phyloP scores from a whole-genome alignment of 2,113 vertebrate species.

The Monopterus albus region DNA sequence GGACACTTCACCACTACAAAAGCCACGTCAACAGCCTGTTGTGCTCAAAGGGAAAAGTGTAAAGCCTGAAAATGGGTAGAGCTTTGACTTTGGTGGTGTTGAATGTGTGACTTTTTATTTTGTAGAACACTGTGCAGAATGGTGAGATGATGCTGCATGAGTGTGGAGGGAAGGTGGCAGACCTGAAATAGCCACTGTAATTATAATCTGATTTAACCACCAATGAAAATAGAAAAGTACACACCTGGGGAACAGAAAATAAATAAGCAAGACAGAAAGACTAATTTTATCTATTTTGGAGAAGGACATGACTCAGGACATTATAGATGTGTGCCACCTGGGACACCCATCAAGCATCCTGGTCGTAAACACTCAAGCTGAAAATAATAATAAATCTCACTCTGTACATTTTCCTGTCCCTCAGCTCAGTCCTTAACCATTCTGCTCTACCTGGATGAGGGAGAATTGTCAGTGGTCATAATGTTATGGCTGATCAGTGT shows the following conservation, averaged over 20 bases:
- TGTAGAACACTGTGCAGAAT: neutral
- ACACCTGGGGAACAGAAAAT: neutral
- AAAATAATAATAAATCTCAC: slow-evolving; percentile 47
- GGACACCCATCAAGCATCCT: too few relatives aligned
- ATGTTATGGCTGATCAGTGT: too few relatives aligned
- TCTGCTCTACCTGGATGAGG: slow-evolving; percentile 8
- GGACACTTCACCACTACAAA: too few relatives aligned
- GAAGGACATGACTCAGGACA: neutral
- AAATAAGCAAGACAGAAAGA: neutral
- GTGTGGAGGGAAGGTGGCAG: neutral
- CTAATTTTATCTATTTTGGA: neutral
- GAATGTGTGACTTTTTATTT: neutral
- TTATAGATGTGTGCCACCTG: neutral
- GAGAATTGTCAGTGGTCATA: too few relatives aligned
- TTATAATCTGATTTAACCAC: too few relatives aligned
- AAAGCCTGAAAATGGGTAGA: too few relatives aligned
- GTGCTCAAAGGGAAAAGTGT: too few relatives aligned
- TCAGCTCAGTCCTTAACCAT: neutral
- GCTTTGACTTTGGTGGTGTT: neutral
- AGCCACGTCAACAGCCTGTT: too few relatives aligned
- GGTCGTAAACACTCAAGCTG: neutral
- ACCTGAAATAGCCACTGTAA: neutral
- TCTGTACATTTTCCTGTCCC: slow-evolving; percentile 8
- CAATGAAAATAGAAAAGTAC: neutral
- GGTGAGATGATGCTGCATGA: neutral